Percentiles rank a stretch among this genome's conserved stretches.
These are phyloP conservation scores for Clupea harengus DNA, from an alignment of 2,113 vertebrate species.

Conservation along the genomic window DNA sequence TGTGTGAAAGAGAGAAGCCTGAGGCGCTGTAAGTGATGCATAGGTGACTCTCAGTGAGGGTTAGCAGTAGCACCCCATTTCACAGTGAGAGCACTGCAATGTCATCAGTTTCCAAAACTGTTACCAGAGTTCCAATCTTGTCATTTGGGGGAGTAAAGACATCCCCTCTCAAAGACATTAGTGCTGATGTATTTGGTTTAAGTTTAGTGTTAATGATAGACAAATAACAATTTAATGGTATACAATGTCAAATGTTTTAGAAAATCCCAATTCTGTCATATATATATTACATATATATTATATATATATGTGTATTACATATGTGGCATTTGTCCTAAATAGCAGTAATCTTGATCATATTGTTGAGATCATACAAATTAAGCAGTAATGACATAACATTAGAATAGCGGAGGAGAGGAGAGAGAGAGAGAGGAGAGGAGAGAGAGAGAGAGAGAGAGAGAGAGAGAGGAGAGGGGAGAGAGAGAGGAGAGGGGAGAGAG, in stretches of 20 bases:
- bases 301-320: neutral
- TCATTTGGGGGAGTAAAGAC: neutral
- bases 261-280: neutral
- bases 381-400: too few relatives aligned
- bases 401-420: neutral
- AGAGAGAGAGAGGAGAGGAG: too few relatives aligned
- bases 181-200: neutral
- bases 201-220: neutral
- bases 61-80: too few relatives aligned
- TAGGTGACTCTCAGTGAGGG: too few relatives aligned
- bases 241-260: neutral
- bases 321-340: neutral
- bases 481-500: neutral
- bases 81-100: too few relatives aligned
- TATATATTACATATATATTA: neutral
- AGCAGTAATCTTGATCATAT: neutral
- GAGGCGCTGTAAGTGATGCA: neutral
- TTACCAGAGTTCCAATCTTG: neutral
- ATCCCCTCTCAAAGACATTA: neutral
- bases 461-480: neutral
- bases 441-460: neutral
- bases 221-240: neutral
- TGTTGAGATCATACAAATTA: neutral
- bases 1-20: neutral
- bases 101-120: too few relatives aligned